Conservation (phyloP, 2,797 vertebrate genomes). For the Tenualosa ilisha region DNA sequence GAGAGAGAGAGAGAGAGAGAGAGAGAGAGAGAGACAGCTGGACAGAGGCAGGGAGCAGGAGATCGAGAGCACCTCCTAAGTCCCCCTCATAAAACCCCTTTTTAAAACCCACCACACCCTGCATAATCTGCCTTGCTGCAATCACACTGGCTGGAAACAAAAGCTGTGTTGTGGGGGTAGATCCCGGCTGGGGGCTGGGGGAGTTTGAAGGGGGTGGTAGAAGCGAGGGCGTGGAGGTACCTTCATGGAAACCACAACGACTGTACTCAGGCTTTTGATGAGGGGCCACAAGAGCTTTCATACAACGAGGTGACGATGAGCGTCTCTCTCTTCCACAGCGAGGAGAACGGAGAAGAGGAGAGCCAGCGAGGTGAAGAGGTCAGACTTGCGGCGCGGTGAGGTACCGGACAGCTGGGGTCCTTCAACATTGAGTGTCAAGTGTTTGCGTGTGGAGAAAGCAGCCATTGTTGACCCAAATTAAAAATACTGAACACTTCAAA, state of each 20-base stretch:
- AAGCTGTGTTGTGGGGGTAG: not conserved
- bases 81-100: not conserved
- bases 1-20: not conserved
- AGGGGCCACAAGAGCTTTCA: not conserved
- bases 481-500: constrained; percentile 50
- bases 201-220: not conserved
- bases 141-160: not conserved
- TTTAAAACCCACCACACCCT: constrained; percentile 9
- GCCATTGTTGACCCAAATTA: constrained; percentile 18
- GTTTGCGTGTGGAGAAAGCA: not conserved
- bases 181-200: not conserved
- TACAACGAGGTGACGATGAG: not conserved
- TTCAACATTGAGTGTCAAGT: constrained; percentile 28
- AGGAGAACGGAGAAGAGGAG: not conserved
- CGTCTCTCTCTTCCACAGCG: not conserved
- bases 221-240: not conserved
- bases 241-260: not conserved
- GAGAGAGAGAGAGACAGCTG: not conserved
- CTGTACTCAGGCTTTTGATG: not conserved
- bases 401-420: constrained; percentile 32
- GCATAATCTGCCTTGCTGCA: not conserved
- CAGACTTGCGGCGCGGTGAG: constrained; percentile 23
- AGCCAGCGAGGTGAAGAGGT: not conserved
- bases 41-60: not conserved
- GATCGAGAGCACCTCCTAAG: not conserved